Percentiles rank a stretch among this genome's conserved stretches.
These are phyloP conservation scores for Poecilia wingei DNA, from an alignment of 2,797 vertebrate species.

Conservation along the genomic window DNA sequence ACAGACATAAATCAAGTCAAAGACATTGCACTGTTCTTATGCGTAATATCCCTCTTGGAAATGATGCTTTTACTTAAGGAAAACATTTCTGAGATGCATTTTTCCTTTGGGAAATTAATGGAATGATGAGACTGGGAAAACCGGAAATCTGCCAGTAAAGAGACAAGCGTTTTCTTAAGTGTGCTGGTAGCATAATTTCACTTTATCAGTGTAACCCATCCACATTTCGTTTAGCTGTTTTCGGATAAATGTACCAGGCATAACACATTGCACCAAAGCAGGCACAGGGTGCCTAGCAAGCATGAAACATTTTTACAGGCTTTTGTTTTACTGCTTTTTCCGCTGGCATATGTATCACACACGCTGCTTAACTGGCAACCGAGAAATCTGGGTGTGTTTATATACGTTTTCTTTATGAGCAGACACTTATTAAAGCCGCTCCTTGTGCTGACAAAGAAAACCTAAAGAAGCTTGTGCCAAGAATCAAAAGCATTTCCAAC, in stretches of 20 bases:
- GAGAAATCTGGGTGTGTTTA: conserved; percentile 21
- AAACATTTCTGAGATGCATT: conserved; percentile 18
- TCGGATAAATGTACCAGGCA: conserved; percentile 34
- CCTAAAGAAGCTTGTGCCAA: conserved; percentile 15
- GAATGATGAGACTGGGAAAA: conserved; percentile 46
- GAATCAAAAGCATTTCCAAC: not conserved
- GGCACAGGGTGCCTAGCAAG: conserved; percentile 31
- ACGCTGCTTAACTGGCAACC: conserved; percentile 42
- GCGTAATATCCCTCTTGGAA: not conserved
- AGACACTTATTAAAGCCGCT: conserved; percentile 42
- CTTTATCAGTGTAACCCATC: not conserved
- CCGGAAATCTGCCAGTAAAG: conserved; percentile 24
- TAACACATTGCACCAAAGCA: conserved; percentile 44
- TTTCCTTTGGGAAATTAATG: conserved; percentile 45
- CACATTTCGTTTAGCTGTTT: conserved; percentile 18
- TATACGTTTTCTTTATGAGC: conserved; percentile 46
- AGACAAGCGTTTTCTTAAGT: conserved; percentile 13
- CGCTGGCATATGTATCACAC: conserved; percentile 47
- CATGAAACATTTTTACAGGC: conserved; percentile 50
- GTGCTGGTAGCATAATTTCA: conserved; percentile 15
- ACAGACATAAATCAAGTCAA: conserved; percentile 1
- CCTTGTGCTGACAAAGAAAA: conserved; percentile 51
- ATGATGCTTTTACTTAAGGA: not conserved
- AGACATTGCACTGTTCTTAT: conserved; percentile 3
- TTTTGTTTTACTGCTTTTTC: conserved; percentile 70